Base-by-base conservation (phyloP, 2,113 vertebrate genomes). In the Paradoxurus hermaphroditus region DNA sequence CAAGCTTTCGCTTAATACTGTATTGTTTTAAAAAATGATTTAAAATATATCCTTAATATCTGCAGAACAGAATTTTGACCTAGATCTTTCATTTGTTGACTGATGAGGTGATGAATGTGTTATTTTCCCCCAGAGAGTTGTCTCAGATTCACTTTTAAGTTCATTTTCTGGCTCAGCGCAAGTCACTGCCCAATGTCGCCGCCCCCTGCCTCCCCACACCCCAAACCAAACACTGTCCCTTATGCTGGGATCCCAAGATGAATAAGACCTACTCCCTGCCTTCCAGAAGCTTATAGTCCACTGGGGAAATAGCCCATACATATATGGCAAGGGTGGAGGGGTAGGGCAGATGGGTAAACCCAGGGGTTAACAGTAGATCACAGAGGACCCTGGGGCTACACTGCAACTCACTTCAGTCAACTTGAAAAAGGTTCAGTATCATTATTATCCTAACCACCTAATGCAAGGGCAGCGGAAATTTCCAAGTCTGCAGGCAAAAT, bases 361-460 rank as follows among this genome's bases (percentile, higher is more conserved):
- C 41, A 27, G 41, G 49, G 36, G 39, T 49, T 78, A 73, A 19
- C 11, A 25, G 4, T 25, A 46, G 84, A 77, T 85, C 75, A 53
- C 70, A 39, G 63, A 93, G n/a, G 72, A 27, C 49, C 49, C 82
- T 90, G 19, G n/a, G 49, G 25, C 87, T 90, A 16, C 2, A 31
- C 36, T 34, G 46, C 87, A 63, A 36, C 44, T 88, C 19, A 9
- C 16, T 39, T 75, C 29, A 79, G 63, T 36, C 39, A 67, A 27
- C 65, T 91, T 70, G 86, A 77, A 90, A 85, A 36, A 90, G 46
- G 96, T 81, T 73, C 86, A 75, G 41, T 63, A 41, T n/a, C 94
- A 81, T 96, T 21, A 94, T 87, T 46, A 78, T 82, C 34, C 79
- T 39, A 89, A n/a, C 25, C 29, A 79, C 53, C 36, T 41, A 41